Evolutionary conservation across 2,113 vertebrate species (phyloP).

Genomic region (Penelope pileata): DNA sequence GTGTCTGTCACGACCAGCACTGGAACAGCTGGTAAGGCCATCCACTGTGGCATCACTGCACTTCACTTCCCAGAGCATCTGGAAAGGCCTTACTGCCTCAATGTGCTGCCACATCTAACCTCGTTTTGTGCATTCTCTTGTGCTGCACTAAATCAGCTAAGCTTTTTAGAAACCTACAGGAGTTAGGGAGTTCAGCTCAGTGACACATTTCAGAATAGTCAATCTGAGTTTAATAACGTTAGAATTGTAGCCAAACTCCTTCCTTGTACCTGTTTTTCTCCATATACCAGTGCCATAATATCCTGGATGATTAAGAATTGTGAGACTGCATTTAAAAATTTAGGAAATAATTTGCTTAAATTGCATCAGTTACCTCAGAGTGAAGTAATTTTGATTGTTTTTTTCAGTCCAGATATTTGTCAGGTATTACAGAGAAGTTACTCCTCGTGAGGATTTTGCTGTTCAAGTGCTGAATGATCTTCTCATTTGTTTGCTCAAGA

Average conservation of each 20-base stretch:
- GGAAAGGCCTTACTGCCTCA: background rate
- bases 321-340: background rate
- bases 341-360: background rate
- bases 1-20: accelerated
- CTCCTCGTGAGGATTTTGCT: conserved; percentile 81
- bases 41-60: background rate
- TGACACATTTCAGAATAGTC: background rate
- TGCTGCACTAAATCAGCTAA: background rate
- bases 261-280: background rate
- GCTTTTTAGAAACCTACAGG: background rate
- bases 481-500: conserved; percentile 81
- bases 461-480: conserved; percentile 79
- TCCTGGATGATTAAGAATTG: background rate
- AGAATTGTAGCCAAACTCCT: background rate
- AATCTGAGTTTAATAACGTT: background rate
- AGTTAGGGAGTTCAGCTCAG: background rate
- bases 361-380: background rate
- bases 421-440: conserved; percentile 83
- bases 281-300: background rate
- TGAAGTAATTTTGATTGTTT: conserved; percentile 9
- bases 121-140: background rate
- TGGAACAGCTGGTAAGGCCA: background rate
- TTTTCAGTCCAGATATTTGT: conserved; percentile 84
- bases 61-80: background rate
- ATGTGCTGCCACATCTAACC: background rate